These are phyloP conservation scores for Drosophila limbata DNA, from an alignment of 2,888 invertebrate genomes.

Conservation along the genomic window DNA sequence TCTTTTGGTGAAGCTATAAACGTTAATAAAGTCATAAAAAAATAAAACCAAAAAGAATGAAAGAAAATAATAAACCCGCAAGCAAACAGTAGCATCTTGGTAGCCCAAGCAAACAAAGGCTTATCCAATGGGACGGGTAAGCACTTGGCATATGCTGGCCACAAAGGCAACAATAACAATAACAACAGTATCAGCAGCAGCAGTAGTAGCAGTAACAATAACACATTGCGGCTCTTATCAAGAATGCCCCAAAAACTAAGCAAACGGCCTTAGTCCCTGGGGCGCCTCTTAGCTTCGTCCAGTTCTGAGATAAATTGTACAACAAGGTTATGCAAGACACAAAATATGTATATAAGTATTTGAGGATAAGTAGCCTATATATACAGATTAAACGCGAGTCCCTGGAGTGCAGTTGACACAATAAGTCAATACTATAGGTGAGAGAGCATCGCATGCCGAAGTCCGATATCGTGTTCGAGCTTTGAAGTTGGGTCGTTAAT, in stretches of 20 bases:
- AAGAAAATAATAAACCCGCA: conserved; percentile 33
- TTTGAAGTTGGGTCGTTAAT: conserved; percentile 18
- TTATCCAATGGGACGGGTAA: conserved; percentile 28
- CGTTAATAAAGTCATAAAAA: conserved; percentile 74
- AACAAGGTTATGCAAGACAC: conserved; percentile 54
- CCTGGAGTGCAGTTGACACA: conserved; percentile 61
- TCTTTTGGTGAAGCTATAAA: conserved; percentile 62
- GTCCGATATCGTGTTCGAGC: not conserved
- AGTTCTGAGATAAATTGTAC: conserved; percentile 63
- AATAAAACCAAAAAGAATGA: conserved; percentile 26
- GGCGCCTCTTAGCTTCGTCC: conserved; percentile 41
- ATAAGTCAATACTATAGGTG: conserved; percentile 33
- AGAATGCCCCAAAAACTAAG: conserved; percentile 42
- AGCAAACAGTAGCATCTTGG: conserved; percentile 2
- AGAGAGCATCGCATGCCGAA: not conserved
- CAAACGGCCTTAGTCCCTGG: conserved; percentile 40
- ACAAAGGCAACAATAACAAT: conserved; percentile 6
- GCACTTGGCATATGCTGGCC: conserved; percentile 47
- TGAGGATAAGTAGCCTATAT: conserved; percentile 35
- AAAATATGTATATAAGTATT: conserved; percentile 46
- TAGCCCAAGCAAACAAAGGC: conserved; percentile 52
- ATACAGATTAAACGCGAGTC: conserved; percentile 43
- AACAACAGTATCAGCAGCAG: conserved; percentile 13
- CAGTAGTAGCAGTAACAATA: conserved; percentile 40
- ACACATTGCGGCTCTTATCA: conserved; percentile 58